Evolutionary conservation across 2,888 invertebrate species (phyloP).

Genomic region (Branchipolynoe longqiensis): DNA sequence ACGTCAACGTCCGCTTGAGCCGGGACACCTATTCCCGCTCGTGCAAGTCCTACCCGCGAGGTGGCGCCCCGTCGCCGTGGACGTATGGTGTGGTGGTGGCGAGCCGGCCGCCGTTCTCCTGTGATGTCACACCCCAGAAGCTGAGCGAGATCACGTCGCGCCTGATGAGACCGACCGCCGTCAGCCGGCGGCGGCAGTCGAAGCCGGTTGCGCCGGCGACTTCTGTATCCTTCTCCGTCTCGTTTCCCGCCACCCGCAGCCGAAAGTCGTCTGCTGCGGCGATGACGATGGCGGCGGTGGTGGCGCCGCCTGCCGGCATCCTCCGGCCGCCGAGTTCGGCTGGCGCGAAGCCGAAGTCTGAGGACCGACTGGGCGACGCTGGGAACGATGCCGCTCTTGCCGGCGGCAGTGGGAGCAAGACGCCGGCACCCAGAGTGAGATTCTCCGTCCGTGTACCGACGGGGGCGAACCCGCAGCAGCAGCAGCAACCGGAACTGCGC

Average conservation of each 20-base stretch:
- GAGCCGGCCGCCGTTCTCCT: background rate
- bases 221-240: background rate
- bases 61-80: background rate
- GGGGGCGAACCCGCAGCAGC: background rate
- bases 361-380: no score
- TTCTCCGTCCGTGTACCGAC: background rate
- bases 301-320: background rate
- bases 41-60: constrained; percentile 7
- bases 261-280: no score
- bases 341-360: background rate
- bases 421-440: background rate
- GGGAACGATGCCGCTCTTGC: no score
- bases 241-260: background rate
- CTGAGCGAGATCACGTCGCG: constrained; percentile 10
- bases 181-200: background rate
- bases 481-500: background rate
- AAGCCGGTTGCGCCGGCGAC: background rate
- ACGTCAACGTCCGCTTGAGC: constrained; percentile 9
- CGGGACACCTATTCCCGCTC: constrained; percentile 8
- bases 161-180: constrained; percentile 19
- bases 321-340: background rate
- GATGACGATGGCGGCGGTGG: no score
- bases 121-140: background rate
- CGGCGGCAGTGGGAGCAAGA: no score
- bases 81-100: constrained; percentile 23